Evolutionary conservation across 2,797 vertebrate species (phyloP).

Genomic region (Anguilla megastoma): DNA sequence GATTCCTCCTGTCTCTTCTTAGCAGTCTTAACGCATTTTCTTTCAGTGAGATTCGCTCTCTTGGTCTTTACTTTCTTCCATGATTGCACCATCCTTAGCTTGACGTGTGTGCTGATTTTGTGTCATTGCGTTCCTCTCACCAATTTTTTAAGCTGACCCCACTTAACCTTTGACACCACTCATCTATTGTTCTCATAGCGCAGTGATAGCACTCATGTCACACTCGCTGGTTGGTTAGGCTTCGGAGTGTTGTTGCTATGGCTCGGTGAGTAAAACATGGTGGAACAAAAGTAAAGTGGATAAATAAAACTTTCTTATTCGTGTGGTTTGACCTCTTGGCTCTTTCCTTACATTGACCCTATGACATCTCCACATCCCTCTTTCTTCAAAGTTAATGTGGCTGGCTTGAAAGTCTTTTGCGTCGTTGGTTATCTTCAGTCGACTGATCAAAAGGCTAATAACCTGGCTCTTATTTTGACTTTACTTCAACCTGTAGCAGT

Average conservation of each 20-base stretch:
- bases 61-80: not conserved
- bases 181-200: not conserved
- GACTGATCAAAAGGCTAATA: not conserved
- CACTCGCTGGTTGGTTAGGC: not conserved
- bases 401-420: not conserved
- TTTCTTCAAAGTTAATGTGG: not conserved
- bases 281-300: not conserved
- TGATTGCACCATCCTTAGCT: not conserved
- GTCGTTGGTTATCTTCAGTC: not conserved
- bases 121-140: not conserved
- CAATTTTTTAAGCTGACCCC: not conserved
- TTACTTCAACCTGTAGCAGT: not conserved
- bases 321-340: constrained; percentile 26
- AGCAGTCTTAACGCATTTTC: not conserved
- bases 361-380: not conserved
- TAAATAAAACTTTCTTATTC: not conserved
- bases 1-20: not conserved
- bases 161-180: not conserved
- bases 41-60: not conserved
- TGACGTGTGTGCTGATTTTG: not conserved
- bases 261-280: not conserved
- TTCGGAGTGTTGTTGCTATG: not conserved
- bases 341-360: not conserved
- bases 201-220: not conserved
- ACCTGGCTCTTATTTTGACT: not conserved